Conservation (phyloP, 2,113 vertebrate species). For the Chloroceryle aenea region DNA sequence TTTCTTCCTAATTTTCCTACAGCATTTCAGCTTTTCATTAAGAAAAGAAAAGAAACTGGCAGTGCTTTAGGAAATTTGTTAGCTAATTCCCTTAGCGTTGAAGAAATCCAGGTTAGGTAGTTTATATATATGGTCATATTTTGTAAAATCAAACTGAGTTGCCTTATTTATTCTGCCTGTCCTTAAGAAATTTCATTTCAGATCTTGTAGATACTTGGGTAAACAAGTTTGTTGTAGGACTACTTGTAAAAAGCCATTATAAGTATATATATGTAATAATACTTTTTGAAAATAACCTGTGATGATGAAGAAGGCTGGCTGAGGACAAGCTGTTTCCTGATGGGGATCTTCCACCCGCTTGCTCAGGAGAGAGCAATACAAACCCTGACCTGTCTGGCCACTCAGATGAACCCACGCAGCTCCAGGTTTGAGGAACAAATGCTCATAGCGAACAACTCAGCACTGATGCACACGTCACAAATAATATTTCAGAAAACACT, state of each 20-base stretch:
- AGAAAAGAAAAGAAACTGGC: not conserved
- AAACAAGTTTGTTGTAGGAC: not conserved
- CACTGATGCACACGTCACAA: accelerated
- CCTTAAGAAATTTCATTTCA: not conserved
- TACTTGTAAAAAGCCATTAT: not conserved
- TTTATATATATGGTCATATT: not conserved
- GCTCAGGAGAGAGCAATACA: not conserved
- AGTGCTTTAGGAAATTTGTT: constrained; percentile 14
- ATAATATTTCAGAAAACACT: not conserved
- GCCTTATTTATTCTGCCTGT: not conserved
- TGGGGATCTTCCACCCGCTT: not conserved
- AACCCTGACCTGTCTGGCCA: not conserved
- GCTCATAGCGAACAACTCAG: not conserved
- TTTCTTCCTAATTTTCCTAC: not conserved
- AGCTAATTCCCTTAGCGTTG: not conserved
- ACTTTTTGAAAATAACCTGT: not conserved
- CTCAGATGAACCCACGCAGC: not conserved
- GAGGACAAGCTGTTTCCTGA: not conserved
- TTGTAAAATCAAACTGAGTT: not conserved
- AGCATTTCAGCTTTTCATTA: not conserved
- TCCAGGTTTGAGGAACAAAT: not conserved
- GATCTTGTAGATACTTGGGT: not conserved
- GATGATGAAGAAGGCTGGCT: not conserved
- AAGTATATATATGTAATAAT: not conserved
- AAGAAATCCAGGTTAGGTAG: constrained; percentile 4